phyloP scores from a whole-genome alignment of 2,797 vertebrate species.

The Glyptemys insculpta region DNA sequence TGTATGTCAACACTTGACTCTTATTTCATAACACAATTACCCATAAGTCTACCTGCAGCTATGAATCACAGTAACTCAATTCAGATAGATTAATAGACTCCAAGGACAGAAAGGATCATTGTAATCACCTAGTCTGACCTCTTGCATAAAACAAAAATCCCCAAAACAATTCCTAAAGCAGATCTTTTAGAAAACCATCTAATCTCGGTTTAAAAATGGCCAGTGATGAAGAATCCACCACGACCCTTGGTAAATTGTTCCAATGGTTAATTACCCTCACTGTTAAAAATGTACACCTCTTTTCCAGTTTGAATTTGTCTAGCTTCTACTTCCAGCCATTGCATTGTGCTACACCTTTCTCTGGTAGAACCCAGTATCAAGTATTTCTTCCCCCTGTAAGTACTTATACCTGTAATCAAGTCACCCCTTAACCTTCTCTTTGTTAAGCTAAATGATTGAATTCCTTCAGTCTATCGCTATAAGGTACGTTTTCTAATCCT shows the following conservation, averaged over 20 bases:
- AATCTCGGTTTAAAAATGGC: not conserved
- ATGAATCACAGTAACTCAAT: not conserved
- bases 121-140: not conserved
- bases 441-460: not conserved
- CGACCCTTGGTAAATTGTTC: not conserved
- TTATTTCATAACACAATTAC: not conserved
- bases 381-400: not conserved
- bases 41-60: not conserved
- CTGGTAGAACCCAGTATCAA: not conserved
- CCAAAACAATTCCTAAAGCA: not conserved
- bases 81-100: not conserved
- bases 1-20: not conserved
- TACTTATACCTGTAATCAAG: not conserved
- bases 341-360: not conserved
- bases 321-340: not conserved
- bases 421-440: not conserved
- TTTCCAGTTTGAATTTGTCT: not conserved
- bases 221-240: too few species aligned
- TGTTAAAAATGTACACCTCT: not conserved
- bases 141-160: not conserved
- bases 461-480: not conserved
- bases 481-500: not conserved
- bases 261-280: too few species aligned
- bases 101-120: not conserved
- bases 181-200: not conserved